Conservation (phyloP, 2,888 invertebrate species). For the Phengaris arion region DNA sequence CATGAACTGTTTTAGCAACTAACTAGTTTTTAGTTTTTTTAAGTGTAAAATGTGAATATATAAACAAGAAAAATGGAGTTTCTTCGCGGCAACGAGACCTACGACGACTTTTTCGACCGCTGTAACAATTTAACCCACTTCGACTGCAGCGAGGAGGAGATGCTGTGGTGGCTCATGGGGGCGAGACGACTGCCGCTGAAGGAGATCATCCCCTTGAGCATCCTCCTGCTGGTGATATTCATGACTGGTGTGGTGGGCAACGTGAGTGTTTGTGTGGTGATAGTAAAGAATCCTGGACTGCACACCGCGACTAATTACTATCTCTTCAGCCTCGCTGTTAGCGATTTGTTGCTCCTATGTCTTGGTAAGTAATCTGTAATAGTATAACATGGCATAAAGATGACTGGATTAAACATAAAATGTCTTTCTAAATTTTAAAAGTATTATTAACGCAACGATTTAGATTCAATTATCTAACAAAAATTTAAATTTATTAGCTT, state of each 20-base stretch:
- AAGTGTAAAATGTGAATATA: not conserved
- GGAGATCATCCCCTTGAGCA: slow-evolving; percentile 81
- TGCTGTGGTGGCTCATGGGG: slow-evolving; percentile 80
- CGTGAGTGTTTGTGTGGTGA: slow-evolving; percentile 90
- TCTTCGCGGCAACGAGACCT: slow-evolving; percentile 62
- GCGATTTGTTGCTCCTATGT: slow-evolving; percentile 89
- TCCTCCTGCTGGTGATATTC: slow-evolving; percentile 88
- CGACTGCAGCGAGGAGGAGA: slow-evolving; percentile 81
- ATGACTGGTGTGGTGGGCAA: slow-evolving; percentile 92
- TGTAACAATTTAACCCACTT: slow-evolving; percentile 71
- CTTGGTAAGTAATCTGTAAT: slow-evolving; percentile 82
- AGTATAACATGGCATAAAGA: too few relatives aligned
- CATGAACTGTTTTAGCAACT: not conserved
- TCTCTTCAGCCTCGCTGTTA: slow-evolving; percentile 92
- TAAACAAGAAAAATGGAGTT: slow-evolving; percentile 49
- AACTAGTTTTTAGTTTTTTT: not conserved
- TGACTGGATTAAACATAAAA: too few relatives aligned
- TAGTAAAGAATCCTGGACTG: slow-evolving; percentile 87
- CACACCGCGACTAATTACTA: slow-evolving; percentile 96
- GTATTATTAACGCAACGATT: too few relatives aligned
- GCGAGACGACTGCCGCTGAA: slow-evolving; percentile 80
- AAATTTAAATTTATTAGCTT: too few relatives aligned
- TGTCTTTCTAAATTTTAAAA: too few relatives aligned
- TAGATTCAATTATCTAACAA: too few relatives aligned
- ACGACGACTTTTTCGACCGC: slow-evolving; percentile 66